phyloP scores from a whole-genome alignment of 2,888 invertebrate genomes.

The Lithosia quadra region DNA sequence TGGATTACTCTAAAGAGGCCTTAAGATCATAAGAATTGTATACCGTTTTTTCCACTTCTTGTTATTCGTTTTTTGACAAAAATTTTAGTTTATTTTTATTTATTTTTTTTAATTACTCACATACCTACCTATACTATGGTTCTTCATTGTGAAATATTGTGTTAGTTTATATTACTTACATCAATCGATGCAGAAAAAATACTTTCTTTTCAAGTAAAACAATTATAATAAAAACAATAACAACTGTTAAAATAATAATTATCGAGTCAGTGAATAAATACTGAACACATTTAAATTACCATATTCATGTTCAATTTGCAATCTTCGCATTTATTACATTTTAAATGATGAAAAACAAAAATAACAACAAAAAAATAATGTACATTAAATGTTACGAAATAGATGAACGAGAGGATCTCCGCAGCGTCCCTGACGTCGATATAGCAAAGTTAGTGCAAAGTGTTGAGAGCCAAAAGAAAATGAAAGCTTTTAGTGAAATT shows the following conservation, averaged over 20 bases:
- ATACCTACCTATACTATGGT: too few species aligned
- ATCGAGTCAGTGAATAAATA: not conserved
- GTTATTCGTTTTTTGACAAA: too few species aligned
- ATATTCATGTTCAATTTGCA: not conserved
- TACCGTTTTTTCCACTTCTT: too few species aligned
- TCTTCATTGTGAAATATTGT: too few species aligned
- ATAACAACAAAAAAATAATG: too few species aligned
- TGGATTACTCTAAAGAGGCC: too few species aligned
- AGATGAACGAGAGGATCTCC: constrained; percentile 83
- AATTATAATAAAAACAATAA: not conserved
- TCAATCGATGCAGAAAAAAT: not conserved
- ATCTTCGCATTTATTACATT: too few species aligned
- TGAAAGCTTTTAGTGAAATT: constrained; percentile 73
- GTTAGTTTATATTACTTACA: not conserved
- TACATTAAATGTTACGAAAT: constrained; percentile 25
- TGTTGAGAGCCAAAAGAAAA: constrained; percentile 75
- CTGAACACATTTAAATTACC: not conserved
- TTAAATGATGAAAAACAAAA: too few species aligned
- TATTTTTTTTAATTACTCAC: too few species aligned
- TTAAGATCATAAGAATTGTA: too few species aligned
- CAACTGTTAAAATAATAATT: not conserved
- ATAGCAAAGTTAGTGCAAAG: constrained; percentile 80
- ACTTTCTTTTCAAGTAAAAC: not conserved
- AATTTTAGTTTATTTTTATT: too few species aligned
- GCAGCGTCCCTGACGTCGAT: constrained; percentile 80